Base-by-base conservation (phyloP, 2,888 invertebrate species). In the Acronicta alni region DNA sequence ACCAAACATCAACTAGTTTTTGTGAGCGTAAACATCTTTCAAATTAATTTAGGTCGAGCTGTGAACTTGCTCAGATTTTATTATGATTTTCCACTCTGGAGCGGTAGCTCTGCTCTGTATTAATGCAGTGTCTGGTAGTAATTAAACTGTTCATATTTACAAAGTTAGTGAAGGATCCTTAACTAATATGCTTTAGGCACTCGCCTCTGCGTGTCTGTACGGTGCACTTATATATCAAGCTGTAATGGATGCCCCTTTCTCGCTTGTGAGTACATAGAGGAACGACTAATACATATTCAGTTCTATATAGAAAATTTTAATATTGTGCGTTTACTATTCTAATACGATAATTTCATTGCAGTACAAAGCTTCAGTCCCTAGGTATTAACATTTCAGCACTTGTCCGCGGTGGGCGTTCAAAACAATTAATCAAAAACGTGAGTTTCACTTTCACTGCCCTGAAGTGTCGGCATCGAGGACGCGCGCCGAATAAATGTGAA, bases 401-500 rank as follows among this genome's bases (percentile, higher is more conserved):
- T 41, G 23, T 18, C 51, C 14, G 10, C 18, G 12, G 39, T 37
- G 20, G 12, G 42, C 47, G 39, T 39, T 30, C 51, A 30, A 46
- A 17, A 41, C 46, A 71, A 74, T 76, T 54, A 71, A 72, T 74
- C 61, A 61, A 63, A n/a, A 56, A 56, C 60, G 48, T 43, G 53
- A 67, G 67, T 68, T 68, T 68, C 62, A 70, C 46, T 77, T 68
- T 67, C 63, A 67, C 66, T 51, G 47, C 46, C 5, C 42, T 49
- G 15, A 49, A 60, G 57, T 55, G 57, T 41, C 41, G 30, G 37
- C 32, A 38, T 45, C 12, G 17, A 42, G 42, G 26, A 45, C 32
- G 43, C 47, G 42, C 38, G 10, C 42, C 12, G 54, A 56, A 83
- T 79, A 80, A 80, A 84, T 77, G 82, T 61, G 67, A 80, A 81